Conservation (phyloP, 2,797 vertebrate genomes). For the Poecilia gillii region DNA sequence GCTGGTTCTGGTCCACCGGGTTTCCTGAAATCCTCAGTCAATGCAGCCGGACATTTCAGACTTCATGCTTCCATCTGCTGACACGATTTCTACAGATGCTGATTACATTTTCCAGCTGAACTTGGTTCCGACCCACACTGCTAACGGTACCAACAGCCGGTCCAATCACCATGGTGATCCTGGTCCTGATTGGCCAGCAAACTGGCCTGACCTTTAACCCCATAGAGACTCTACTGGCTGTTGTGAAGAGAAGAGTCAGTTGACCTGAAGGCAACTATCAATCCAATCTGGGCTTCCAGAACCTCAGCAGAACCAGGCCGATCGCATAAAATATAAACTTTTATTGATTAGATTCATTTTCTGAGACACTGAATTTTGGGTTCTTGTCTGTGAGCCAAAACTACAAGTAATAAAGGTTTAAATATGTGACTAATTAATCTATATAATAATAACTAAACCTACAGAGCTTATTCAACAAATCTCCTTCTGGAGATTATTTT, state of each 20-base stretch:
- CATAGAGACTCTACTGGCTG: background rate
- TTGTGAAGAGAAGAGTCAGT: background rate
- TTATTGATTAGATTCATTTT: background rate
- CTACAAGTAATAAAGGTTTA: background rate
- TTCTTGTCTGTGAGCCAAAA: background rate
- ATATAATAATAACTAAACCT: background rate
- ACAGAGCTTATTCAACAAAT: background rate
- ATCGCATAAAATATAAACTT: background rate
- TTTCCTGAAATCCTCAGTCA: background rate
- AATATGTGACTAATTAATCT: background rate
- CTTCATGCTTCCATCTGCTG: background rate
- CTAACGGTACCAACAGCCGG: background rate
- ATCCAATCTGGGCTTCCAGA: background rate
- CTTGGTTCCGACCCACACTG: background rate
- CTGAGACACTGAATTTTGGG: background rate
- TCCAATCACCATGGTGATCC: background rate
- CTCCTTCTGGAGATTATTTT: background rate
- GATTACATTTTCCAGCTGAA: background rate
- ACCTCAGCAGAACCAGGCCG: background rate
- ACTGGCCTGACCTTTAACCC: background rate
- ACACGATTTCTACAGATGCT: background rate
- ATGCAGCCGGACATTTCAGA: background rate
- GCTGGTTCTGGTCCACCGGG: background rate
- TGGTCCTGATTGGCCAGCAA: background rate
- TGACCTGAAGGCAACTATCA: background rate